phyloP scores from a whole-genome alignment of 2,797 vertebrate genomes.

The Aselliscus stoliczkanus region DNA sequence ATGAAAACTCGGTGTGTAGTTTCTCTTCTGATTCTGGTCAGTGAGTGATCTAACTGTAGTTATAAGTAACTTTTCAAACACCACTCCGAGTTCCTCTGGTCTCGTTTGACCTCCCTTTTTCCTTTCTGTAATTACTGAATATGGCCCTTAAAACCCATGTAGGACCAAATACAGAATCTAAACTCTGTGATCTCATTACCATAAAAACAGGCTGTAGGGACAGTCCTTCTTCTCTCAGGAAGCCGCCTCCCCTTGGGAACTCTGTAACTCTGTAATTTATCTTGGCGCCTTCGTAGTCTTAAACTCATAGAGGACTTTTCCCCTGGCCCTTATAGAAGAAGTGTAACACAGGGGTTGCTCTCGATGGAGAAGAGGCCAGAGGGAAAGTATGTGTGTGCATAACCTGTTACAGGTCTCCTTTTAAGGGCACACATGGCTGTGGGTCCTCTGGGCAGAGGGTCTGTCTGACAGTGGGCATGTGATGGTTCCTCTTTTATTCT shows the following conservation, averaged over 20 bases:
- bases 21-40: not conserved
- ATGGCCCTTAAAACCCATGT: slow-evolving; percentile 50
- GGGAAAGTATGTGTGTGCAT: not conserved
- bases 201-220: slow-evolving; percentile 55
- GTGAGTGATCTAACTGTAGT: not conserved
- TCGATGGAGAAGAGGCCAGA: not conserved
- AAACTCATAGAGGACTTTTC: not conserved
- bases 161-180: slow-evolving; percentile 54
- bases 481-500: not conserved
- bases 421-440: not conserved
- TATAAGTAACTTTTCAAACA: slow-evolving; percentile 47
- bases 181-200: slow-evolving; percentile 65
- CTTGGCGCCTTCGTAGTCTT: not conserved
- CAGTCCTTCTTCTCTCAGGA: slow-evolving; percentile 14
- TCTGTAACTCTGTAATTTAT: slow-evolving; percentile 46
- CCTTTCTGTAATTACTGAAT: slow-evolving; percentile 60
- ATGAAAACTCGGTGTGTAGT: not conserved
- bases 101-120: not conserved
- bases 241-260: not conserved
- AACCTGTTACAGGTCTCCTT: not conserved
- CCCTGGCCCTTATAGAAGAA: not conserved
- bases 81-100: slow-evolving; percentile 12
- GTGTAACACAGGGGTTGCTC: not conserved
- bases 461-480: not conserved
- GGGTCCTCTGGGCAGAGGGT: not conserved